These are phyloP conservation scores for Nomada fucata DNA, from an alignment of 2,888 invertebrate species.

Conservation along the genomic window DNA sequence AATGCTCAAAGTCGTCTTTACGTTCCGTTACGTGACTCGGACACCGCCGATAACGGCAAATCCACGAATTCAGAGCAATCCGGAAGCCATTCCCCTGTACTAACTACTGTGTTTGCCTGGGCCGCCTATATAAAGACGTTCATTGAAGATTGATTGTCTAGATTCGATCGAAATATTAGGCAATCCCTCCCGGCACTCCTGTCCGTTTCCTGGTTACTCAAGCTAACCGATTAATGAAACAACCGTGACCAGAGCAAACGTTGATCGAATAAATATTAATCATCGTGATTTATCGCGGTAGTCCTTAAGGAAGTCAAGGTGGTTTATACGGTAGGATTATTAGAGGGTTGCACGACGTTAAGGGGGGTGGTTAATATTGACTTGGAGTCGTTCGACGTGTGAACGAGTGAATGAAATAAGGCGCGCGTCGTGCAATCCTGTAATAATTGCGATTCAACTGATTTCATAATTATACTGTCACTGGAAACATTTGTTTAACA, in stretches of 20 bases:
- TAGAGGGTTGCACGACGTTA: background rate
- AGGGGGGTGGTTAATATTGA: background rate
- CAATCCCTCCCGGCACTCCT: background rate
- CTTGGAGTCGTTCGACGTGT: background rate
- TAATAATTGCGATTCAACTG: no score
- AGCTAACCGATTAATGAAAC: slow-evolving; percentile 1
- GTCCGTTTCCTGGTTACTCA: background rate
- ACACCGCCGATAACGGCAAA: slow-evolving; percentile 62
- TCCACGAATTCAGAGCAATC: slow-evolving; percentile 50
- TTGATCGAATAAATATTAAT: background rate
- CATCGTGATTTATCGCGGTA: background rate
- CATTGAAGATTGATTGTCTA: slow-evolving; percentile 44
- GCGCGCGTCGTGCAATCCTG: no score
- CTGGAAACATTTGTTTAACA: no score
- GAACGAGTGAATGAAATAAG: background rate
- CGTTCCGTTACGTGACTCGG: slow-evolving; percentile 68
- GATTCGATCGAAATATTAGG: slow-evolving; percentile 32
- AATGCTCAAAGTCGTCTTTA: slow-evolving; percentile 70
- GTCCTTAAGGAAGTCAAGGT: background rate
- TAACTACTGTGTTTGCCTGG: slow-evolving; percentile 44
- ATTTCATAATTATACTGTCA: no score
- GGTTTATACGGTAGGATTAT: background rate
- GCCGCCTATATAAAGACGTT: slow-evolving; percentile 50
- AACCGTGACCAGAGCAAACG: background rate
- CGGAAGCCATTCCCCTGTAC: slow-evolving; percentile 44